phyloP scores from a whole-genome alignment of 2,797 vertebrate species.

The Uromys caudimaculatus region DNA sequence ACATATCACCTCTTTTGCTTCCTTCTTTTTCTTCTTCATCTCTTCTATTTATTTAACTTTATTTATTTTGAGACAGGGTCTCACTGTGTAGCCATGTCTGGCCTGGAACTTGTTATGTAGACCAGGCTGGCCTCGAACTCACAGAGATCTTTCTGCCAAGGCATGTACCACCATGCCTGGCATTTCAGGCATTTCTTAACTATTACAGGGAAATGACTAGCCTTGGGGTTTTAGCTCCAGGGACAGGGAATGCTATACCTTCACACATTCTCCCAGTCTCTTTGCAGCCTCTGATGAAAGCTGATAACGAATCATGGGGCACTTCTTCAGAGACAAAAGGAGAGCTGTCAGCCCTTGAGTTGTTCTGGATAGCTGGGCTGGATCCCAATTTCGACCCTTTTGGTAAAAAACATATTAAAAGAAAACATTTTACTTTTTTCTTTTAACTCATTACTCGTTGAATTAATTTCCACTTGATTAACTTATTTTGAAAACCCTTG shows the following conservation, averaged over 20 bases:
- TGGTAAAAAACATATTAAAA: conserved; percentile 56
- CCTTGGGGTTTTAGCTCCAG: background rate
- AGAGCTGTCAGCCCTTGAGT: conserved; percentile 97
- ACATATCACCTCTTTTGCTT: conserved; percentile 3
- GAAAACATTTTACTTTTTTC: conserved; percentile 39
- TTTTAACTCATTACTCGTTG: background rate
- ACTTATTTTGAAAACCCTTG: conserved; percentile 43
- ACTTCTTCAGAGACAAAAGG: conserved; percentile 97
- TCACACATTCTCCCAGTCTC: conserved; percentile 94
- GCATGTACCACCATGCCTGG: background rate
- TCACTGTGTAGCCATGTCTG: background rate
- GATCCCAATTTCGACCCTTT: conserved; percentile 95
- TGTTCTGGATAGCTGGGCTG: conserved; percentile 91
- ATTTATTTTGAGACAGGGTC: background rate
- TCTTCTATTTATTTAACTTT: background rate
- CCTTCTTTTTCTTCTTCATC: background rate
- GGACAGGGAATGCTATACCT: conserved; percentile 86
- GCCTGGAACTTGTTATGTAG: background rate
- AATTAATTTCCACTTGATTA: conserved; percentile 52
- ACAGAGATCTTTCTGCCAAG: background rate
- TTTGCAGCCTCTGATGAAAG: conserved; percentile 95
- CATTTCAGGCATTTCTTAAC: conserved; percentile 44
- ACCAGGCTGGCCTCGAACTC: background rate
- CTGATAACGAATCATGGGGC: conserved; percentile 98
- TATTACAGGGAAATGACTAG: background rate